Evolutionary conservation across 2,888 invertebrate species (phyloP), one percentile per base, ranked within the genome.

Genomic region (Drosophila nr. perissopoda): DNA sequence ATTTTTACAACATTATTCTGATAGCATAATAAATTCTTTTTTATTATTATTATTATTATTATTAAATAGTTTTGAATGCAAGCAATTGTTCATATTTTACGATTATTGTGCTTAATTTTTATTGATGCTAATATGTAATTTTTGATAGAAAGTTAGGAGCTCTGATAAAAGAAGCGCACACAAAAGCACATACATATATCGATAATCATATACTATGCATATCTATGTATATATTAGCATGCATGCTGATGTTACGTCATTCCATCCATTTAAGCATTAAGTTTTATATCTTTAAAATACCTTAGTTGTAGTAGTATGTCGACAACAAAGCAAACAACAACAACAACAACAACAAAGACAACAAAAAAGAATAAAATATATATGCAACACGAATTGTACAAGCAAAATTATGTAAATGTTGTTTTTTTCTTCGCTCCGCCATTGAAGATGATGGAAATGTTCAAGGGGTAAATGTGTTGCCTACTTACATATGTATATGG

Each of bases 231-330:
- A 53, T 13, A 25, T 0, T 49, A 16, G 70, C 57, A 59, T 56
- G 67, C 59, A 64, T 63, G 60, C 61, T 66, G 59, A 70, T 70
- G 59, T 81, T 70, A 81, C 60, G 69, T 83, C 87, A 82, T 86
- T 81, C 81, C 87, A 87, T 86, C 83, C 79, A 81, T 69, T 57
- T 74, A 83, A 67, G 69, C 76, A 82, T 64, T 76, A 74, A 60
- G 61, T 82, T 84, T 54, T 73, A 69, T 59, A 53, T 46, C 52
- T 57, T 51, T 57, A 62, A 63, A 52, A 56, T 36, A 34, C 4
- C 16, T 10, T 34, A 36, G 36, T 25, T 33, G 54, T 52, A 61
- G 40, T 51, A 57, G 48, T 63, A 54, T 63, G 62, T 42, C 63
- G 59, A 67, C 29, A 66, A 52, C 40, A 70, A 42, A 33, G 11